Percentiles rank a stretch among this genome's conserved stretches.
Evolutionary conservation across 2,113 vertebrate species (phyloP).

Genomic region (Clarias macrocephalus): DNA sequence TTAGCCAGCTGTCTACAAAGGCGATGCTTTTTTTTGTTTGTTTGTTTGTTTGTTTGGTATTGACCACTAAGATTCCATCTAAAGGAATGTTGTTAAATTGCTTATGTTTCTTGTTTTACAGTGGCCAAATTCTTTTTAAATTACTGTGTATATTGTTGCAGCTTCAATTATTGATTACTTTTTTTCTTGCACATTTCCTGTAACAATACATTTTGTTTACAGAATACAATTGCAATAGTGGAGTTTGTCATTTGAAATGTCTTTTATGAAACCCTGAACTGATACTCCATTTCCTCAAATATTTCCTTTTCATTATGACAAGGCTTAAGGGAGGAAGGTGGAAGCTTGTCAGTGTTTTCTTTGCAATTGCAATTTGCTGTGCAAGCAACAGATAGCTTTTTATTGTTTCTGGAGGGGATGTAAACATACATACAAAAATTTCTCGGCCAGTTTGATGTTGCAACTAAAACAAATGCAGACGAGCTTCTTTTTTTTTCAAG

Average conservation of each 20-base stretch:
- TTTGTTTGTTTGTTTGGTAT: background rate
- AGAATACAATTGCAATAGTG: background rate
- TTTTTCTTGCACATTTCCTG: conserved; percentile 8
- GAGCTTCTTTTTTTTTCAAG: background rate
- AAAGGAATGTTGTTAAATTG: conserved; percentile 25
- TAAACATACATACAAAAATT: background rate
- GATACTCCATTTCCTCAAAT: background rate
- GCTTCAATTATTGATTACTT: background rate
- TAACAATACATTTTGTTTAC: conserved; percentile 23
- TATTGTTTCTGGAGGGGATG: background rate
- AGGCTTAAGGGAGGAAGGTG: background rate
- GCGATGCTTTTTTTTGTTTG: background rate
- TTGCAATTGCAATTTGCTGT: background rate
- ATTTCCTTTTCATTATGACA: background rate
- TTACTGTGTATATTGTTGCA: background rate
- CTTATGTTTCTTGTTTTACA: conserved; percentile 34
- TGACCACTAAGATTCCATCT: background rate
- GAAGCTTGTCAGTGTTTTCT: background rate
- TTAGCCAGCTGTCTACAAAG: conserved; percentile 3
- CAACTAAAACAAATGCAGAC: background rate
- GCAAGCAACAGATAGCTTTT: background rate
- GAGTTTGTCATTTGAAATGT: background rate
- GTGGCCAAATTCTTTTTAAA: background rate
- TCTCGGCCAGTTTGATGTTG: too few relatives aligned
- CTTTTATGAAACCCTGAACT: background rate